Evolutionary conservation across 2,797 vertebrate genomes (phyloP), one percentile per base, ranked within the genome.

Genomic region (Limnodromus scolopaceus): DNA sequence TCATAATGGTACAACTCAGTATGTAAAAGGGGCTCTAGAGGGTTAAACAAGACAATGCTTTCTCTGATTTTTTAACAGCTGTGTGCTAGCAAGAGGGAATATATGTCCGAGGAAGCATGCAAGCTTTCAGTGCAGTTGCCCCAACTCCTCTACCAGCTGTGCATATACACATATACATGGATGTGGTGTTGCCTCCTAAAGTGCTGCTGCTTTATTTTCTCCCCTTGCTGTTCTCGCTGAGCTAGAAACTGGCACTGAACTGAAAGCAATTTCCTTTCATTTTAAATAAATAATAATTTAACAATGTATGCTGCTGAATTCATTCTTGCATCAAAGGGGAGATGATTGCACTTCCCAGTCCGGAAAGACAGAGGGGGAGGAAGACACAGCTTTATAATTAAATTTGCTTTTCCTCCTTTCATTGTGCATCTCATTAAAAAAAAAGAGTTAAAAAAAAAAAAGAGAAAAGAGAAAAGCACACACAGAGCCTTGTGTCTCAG

Each of bases 241-340:
- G 66, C 66, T 82, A 72, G 89, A 89, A 92, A 91, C 46, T 65
- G 79, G 74, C 49, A 92, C 43, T 69, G 63, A 61, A 75, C 64
- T 34, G 48, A 75, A 83, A 96, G 84, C 54, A 84, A 92, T 96
- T 92, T 87, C 85, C 86, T 96, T 91, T 93, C 77, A 61, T 87
- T 96, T 85, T 64, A 87, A 95, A 88, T 78, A 89, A 96, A 93
- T 74, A 71, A 88, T 89, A 76, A 53, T 92, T 91, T 55, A 27
- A 65, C 83, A 93, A 53, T 38, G 61, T 41, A 12, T 38, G 84
- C 68, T 80, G 68, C 58, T 76, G 84, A 91, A 66, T 77, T 72
- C 70, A 69, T 51, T 78, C 74, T 76, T 88, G 55, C 43, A 48
- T 88, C 78, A 58, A 72, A 80, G 36, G 46, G 53, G 58, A 71